Evolutionary conservation across 2,888 invertebrate genomes (phyloP), one percentile per base, ranked within the genome.

Genomic region (Melanophora roralis): DNA sequence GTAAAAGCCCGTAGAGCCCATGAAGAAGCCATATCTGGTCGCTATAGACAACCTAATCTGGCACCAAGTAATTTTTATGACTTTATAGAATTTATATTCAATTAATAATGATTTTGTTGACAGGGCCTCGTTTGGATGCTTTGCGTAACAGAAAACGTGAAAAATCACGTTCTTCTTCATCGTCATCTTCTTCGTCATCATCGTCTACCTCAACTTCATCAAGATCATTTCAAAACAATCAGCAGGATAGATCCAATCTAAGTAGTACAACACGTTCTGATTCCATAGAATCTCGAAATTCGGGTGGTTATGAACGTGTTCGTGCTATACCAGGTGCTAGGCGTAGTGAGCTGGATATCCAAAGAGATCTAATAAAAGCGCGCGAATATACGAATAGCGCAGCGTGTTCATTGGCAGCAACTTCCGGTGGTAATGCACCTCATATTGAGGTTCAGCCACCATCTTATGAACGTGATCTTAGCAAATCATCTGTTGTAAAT

Each of bases 1-100:
- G 88, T 90, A 0, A 90, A 90, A 81, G 90, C 90, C 9, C 85
- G 90, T 2, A 84, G 90, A 9, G 90, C 90, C 0, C 90, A 90
- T 62, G 90, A 90, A 82, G 90, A 90, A 83, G 88, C 90, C 36
- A 87, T 90, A 47, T 89, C 90, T 11, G 90, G 90, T 47, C 85
- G 89, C 11, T 90, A 87, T 82, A 87, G 90, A 12, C 89, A 89
- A 79, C 90, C 90, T 1, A 90, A 90, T 79, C 86, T 90, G 82
- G 87, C 87, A 36, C 87, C 89, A 59, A 87, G 89, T 89, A 83
- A 85, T 5, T 49, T n/a, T 21, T 34, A 64, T 36, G 0, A 16
- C 43, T 45, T 14, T 60, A 9, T 36, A 4, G n/a, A 23, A n/a
- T 21, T 19, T 14, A 11, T 34, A 9, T 19, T 6, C 16, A 45